phyloP scores from a whole-genome alignment of 2,797 vertebrate species.

The Tragelaphus eurycerus region DNA sequence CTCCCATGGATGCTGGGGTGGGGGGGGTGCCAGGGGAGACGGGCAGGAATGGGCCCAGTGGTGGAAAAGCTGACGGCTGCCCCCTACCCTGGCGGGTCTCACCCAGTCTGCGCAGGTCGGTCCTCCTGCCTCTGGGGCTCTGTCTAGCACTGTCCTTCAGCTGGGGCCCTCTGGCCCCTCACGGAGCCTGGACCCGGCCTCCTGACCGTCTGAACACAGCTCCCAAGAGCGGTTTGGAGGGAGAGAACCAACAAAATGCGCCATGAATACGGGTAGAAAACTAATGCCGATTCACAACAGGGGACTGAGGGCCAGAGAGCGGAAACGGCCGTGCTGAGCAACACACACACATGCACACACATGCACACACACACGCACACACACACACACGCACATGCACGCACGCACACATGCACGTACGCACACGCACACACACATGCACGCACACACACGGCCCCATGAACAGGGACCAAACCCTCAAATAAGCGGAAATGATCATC shows the following conservation, averaged over 20 bases:
- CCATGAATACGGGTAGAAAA: rapidly evolving
- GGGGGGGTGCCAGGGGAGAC: not conserved
- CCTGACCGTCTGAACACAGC: rapidly evolving
- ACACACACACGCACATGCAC: rapidly evolving
- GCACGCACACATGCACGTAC: rapidly evolving
- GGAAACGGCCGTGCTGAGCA: rapidly evolving
- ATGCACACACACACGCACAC: rapidly evolving
- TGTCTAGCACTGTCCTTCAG: not conserved
- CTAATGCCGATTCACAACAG: rapidly evolving
- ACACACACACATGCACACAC: rapidly evolving
- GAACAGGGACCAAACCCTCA: rapidly evolving
- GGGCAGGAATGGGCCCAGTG: rapidly evolving
- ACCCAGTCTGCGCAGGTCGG: rapidly evolving
- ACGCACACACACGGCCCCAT: rapidly evolving
- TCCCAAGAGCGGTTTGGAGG: not conserved
- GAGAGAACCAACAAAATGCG: rapidly evolving
- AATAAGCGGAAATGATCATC: rapidly evolving
- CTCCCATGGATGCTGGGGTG: rapidly evolving
- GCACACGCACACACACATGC: rapidly evolving
- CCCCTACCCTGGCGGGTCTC: not conserved
- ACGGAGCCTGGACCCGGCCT: not conserved
- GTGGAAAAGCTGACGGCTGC: rapidly evolving
- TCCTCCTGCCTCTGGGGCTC: too few species aligned
- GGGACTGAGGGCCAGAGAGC: rapidly evolving
- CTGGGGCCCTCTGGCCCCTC: not conserved